Conservation (phyloP, 2,113 vertebrate genomes). For the Epinephelus lanceolatus region DNA sequence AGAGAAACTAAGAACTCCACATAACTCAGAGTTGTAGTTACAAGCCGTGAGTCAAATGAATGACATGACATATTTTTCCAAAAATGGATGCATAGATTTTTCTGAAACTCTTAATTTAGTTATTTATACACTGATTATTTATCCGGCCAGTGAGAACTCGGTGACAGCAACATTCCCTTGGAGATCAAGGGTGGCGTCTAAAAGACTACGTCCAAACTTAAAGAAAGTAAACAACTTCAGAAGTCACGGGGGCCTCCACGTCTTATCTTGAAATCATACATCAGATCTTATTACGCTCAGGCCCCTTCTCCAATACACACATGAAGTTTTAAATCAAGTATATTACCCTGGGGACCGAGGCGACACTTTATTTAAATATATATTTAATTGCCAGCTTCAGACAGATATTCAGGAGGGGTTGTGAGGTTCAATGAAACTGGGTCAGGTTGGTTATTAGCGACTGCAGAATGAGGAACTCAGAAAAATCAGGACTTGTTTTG, state of each 20-base stretch:
- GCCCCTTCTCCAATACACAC: slow-evolving; percentile 17
- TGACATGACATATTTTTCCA: neutral
- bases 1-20: neutral
- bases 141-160: slow-evolving; percentile 43
- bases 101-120: slow-evolving; percentile 23
- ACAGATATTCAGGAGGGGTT: slow-evolving; percentile 14
- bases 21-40: neutral
- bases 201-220: slow-evolving; percentile 45
- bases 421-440: slow-evolving; percentile 29
- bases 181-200: slow-evolving; percentile 58
- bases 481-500: neutral
- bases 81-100: neutral
- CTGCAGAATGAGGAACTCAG: neutral
- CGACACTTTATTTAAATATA: slow-evolving; percentile 41
- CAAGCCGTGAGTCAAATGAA: neutral
- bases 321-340: slow-evolving; percentile 51
- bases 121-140: slow-evolving; percentile 52
- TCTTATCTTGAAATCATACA: slow-evolving; percentile 56
- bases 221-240: slow-evolving; percentile 71
- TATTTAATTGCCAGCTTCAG: slow-evolving; percentile 46
- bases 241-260: slow-evolving; percentile 19
- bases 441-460: slow-evolving; percentile 39
- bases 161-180: slow-evolving; percentile 39
- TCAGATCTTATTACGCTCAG: slow-evolving; percentile 66
- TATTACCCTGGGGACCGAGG: slow-evolving; percentile 38